A percentile compares a stretch with the other conserved stretches of the same genome.
These are phyloP conservation scores for Tupiocoris notatus DNA, from an alignment of 2,888 invertebrate genomes.

Conservation along the genomic window DNA sequence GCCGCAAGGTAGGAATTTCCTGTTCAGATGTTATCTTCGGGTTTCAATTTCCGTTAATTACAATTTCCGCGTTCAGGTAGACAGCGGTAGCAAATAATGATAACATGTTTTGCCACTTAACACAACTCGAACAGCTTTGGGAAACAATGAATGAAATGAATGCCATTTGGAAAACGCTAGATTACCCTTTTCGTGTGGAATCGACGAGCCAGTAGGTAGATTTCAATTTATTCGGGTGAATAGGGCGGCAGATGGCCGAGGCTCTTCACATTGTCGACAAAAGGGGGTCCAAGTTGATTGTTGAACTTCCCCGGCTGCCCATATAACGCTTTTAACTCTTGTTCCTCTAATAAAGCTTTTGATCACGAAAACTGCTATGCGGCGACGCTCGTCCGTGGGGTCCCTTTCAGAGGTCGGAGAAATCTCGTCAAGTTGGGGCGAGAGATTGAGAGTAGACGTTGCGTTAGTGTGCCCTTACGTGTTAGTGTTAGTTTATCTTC, in stretches of 20 bases:
- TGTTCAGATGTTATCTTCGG: too few relatives aligned
- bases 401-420: background rate
- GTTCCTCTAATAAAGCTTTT: slow-evolving; percentile 13
- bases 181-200: background rate
- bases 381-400: background rate
- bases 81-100: too few relatives aligned
- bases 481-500: background rate
- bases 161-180: background rate
- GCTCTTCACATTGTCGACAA: background rate
- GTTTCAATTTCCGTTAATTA: too few relatives aligned
- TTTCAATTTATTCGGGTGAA: background rate
- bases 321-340: slow-evolving; percentile 15
- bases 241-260: background rate
- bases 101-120: too few relatives aligned
- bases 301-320: slow-evolving; percentile 11
- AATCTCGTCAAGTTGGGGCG: background rate
- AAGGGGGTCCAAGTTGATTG: slow-evolving; percentile 11
- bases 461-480: background rate
- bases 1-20: too few relatives aligned
- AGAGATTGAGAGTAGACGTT: background rate
- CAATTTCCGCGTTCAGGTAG: too few relatives aligned
- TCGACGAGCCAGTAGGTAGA: background rate
- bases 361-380: background rate
- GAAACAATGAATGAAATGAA: too few relatives aligned
- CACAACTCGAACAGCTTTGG: too few relatives aligned